Base-by-base conservation (phyloP, 2,113 vertebrate species). In the Chunga burmeisteri region DNA sequence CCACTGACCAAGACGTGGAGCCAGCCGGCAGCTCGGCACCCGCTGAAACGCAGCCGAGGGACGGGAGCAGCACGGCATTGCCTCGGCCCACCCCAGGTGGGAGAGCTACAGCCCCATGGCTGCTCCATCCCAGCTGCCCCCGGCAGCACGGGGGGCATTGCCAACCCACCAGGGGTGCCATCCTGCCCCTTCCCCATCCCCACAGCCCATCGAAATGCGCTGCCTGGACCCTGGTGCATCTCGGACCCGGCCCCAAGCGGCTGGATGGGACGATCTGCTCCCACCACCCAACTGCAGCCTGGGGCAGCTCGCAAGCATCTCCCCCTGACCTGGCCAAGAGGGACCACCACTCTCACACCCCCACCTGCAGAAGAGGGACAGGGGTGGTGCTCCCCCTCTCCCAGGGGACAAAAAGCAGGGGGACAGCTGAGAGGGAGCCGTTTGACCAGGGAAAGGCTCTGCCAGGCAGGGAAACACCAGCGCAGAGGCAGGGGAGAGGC, bases 121-220 rank as follows among this genome's bases (percentile, higher is more conserved):
- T 42, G 25, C 62, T 52, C 5, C 0, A 21, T 50, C 62, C 49
- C 67, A 59, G 27, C 23, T 59, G 26, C 12, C 40, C 63, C 58
- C 44, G 29, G 0, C 16, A 55, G 42, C 74, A 20, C 13, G 9
- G 6, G 8, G 12, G 26, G 50, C 46, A 17, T 52, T 15, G 16
- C 66, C 62, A 70, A 26, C 3, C 2, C 30, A 19, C 50, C 50
- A 79, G 32, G 55, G 36, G 18, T 0, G 1, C 23, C 19, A 3
- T 32, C 78, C 46, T n/a, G 30, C 55, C 23, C 10, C 1, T 20
- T 47, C 40, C 66, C 59, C 19, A 3, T 25, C 50, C 25, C 79
- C 7, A 0, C 27, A 46, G 38, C 83, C 59, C 59, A 50, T n/a
- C 61, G 0, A 34, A 74, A 40, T 0, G 1, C 0, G 0, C 29